A percentile compares a stretch with the other conserved stretches of the same genome.
These are phyloP conservation scores for Napeogenes inachia DNA, from an alignment of 2,888 invertebrate species.

Conservation along the genomic window DNA sequence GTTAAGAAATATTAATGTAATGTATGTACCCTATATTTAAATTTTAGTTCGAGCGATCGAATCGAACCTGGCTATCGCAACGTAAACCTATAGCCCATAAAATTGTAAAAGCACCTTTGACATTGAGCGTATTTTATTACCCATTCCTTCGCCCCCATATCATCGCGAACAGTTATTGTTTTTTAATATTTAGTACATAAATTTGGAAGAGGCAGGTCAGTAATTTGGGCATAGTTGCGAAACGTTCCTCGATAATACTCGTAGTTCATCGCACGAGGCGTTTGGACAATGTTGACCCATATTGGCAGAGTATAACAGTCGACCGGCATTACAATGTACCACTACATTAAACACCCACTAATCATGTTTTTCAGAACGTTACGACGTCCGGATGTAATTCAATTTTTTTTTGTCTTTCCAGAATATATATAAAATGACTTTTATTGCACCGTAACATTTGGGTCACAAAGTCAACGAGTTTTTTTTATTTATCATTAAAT, in stretches of 20 bases:
- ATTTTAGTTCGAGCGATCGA: conserved; percentile 4
- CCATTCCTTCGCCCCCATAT: conserved; percentile 20
- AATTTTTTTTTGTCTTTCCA: conserved; percentile 24
- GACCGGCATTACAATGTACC: conserved; percentile 43
- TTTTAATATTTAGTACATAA: conserved; percentile 17
- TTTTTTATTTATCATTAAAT: conserved; percentile 15
- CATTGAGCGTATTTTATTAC: conserved; percentile 24
- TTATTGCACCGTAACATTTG: conserved; percentile 18
- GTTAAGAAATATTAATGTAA: conserved; percentile 1
- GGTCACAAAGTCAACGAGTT: conserved; percentile 15
- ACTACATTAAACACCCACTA: conserved; percentile 43
- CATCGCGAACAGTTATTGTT: conserved; percentile 14
- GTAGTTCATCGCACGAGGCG: conserved; percentile 45
- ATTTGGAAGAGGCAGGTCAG: conserved; percentile 26
- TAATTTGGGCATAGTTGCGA: conserved; percentile 34
- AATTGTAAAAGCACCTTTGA: conserved; percentile 22
- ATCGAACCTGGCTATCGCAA: conserved; percentile 11
- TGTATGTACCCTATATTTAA: neutral
- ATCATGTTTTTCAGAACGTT: conserved; percentile 36
- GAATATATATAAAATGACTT: conserved; percentile 17
- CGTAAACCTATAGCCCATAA: conserved; percentile 24
- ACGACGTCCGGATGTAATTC: conserved; percentile 24
- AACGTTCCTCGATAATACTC: conserved; percentile 33
- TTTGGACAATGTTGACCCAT: conserved; percentile 46
- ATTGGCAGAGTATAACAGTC: conserved; percentile 32